These are phyloP conservation scores for Scolopax rusticola DNA, from an alignment of 2,797 vertebrate species.

Conservation along the genomic window DNA sequence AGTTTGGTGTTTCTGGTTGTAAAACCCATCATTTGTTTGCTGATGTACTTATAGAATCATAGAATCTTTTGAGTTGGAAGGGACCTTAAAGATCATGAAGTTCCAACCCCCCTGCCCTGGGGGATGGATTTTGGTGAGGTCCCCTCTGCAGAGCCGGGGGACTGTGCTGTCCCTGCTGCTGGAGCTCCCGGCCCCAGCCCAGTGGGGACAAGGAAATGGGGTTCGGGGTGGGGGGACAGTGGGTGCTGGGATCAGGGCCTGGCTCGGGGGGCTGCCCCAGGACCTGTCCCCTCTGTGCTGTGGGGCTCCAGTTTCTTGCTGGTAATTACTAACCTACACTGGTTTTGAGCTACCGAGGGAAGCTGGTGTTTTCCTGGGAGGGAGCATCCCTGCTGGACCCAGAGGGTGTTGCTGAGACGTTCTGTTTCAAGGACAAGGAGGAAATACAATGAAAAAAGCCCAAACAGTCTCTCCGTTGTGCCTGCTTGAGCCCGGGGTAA, in stretches of 20 bases:
- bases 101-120: too few species aligned
- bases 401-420: accelerated
- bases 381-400: not conserved
- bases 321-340: accelerated
- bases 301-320: not conserved
- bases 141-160: accelerated
- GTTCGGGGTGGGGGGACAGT: not conserved
- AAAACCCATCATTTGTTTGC: accelerated
- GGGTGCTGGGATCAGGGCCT: not conserved
- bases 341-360: not conserved
- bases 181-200: not conserved
- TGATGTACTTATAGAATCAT: not conserved
- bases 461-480: not conserved
- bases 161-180: not conserved
- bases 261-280: not conserved
- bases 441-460: not conserved
- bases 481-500: not conserved
- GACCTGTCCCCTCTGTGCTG: accelerated
- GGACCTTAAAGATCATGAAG: too few species aligned
- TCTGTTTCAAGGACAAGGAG: not conserved
- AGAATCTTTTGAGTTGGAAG: too few species aligned
- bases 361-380: not conserved
- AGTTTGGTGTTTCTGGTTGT: not conserved
- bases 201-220: not conserved
- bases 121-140: not conserved